Base-by-base conservation (phyloP, 2,113 vertebrate species). In the Sitta europaea region DNA sequence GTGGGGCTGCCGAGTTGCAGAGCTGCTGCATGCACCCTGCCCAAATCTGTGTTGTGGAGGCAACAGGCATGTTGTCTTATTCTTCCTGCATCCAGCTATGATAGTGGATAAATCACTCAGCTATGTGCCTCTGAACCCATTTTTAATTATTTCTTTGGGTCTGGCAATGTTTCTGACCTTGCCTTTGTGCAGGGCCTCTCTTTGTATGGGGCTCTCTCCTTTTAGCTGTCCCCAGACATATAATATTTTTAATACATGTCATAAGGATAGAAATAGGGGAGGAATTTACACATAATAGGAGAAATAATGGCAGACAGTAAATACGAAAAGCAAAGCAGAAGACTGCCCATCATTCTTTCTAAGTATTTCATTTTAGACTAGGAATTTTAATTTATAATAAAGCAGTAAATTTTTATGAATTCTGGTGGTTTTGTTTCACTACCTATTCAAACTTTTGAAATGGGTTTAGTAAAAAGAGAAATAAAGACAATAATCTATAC, bases 371-470 rank as follows among this genome's bases (percentile, higher is more conserved):
- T 76, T 75, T 90, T 82, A 83, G 48, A 62, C 28, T 58, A 50
- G 7, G 38, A 71, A 72, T 45, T 80, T 55, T 75, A 71, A 90
- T 88, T 86, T 80, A 67, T 48, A 67, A 73, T 48, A 84, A 59
- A 95, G 74, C 62, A 66, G 29, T 86, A 80, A 86, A 81, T 14
- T 90, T 92, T 93, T 90, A 95, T 70, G 65, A 78, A 68, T 88
- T 75, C 55, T 78, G 24, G 10, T 58, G 47, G 38, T 63, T 94
- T 82, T 90, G 20, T 94, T 96, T 91, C 68, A 90, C 24, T 71
- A 42, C 31, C 75, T 83, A 86, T 68, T 95, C 40, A 28, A 75
- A 72, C 65, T 80, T 88, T 57, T 77, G 58, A 93, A 95, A 77
- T 74, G 19, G 5, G 3, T n/a, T 73, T 57, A 84, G 68, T 77